phyloP scores from a whole-genome alignment of 1,140 invertebrate genomes.

The Holcopasites calliopsidis region DNA sequence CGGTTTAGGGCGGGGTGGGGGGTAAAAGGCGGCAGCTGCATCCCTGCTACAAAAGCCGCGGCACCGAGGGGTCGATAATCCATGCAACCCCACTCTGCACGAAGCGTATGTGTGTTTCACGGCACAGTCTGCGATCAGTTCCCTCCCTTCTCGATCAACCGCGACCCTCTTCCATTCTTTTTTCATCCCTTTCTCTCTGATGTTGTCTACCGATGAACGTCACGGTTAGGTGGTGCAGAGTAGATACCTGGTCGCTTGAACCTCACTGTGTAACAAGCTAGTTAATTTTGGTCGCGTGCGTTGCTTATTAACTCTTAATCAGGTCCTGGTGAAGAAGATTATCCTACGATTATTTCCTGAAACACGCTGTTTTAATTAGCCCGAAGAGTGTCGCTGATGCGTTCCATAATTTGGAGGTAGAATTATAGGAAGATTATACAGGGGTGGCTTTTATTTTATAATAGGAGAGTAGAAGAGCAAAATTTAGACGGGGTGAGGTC shows the following conservation, averaged over 20 bases:
- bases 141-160: not conserved
- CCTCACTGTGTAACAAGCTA: not conserved
- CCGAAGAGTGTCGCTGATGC: too few relatives aligned
- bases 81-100: constrained; percentile 33
- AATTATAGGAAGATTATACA: too few relatives aligned
- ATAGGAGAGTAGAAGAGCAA: too few relatives aligned
- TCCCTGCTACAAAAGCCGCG: constrained; percentile 49
- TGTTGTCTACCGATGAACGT: not conserved
- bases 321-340: not conserved
- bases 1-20: constrained; percentile 23
- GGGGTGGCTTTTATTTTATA: too few relatives aligned
- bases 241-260: too few relatives aligned
- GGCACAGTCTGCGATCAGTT: constrained; percentile 24
- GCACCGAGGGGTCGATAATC: constrained; percentile 58
- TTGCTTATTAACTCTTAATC: constrained; percentile 18
- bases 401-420: not conserved
- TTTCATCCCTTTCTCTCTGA: not conserved
- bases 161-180: not conserved
- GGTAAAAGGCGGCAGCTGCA: constrained; percentile 60
- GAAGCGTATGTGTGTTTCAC: constrained; percentile 33
- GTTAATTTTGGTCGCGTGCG: constrained; percentile 1
- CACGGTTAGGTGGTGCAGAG: not conserved
- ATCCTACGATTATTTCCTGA: not conserved
- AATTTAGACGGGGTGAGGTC: too few relatives aligned
- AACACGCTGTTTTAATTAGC: not conserved